Conservation (phyloP, 1,140 invertebrate genomes). For the Halictus rubicundus region DNA sequence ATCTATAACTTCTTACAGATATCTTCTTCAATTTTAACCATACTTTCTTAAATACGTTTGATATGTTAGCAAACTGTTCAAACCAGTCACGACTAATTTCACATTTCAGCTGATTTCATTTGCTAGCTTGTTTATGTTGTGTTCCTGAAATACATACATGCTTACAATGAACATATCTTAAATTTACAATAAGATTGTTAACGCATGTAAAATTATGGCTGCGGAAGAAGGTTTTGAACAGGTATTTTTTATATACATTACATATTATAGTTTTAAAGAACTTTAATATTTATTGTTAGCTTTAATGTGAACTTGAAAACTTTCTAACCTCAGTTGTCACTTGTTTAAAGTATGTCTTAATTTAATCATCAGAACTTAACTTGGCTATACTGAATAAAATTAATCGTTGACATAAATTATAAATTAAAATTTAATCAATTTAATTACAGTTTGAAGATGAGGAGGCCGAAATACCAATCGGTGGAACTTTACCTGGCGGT, state of each 20-base stretch:
- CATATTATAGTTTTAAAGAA: conserved; percentile 10
- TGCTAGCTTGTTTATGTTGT: neutral
- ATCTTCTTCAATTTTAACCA: neutral
- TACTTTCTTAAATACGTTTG: neutral
- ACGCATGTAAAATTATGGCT: conserved; percentile 52
- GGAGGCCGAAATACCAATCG: conserved; percentile 83
- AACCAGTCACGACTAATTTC: neutral
- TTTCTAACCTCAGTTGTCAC: conserved; percentile 1
- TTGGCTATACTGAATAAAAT: neutral
- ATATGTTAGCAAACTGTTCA: neutral
- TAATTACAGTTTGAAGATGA: conserved; percentile 83
- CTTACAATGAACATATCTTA: neutral
- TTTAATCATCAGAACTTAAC: neutral
- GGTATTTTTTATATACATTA: conserved; percentile 45
- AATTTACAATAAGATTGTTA: neutral
- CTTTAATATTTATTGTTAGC: neutral
- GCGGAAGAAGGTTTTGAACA: conserved; percentile 69
- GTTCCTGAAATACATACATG: neutral
- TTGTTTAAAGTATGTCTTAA: neutral
- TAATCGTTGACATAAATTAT: neutral
- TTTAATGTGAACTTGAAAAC: neutral
- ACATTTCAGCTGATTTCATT: neutral
- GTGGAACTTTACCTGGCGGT: conserved; percentile 84
- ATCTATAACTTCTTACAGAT: neutral
- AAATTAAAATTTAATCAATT: conserved; percentile 26